Percentiles rank a stretch among this genome's conserved stretches.
Evolutionary conservation across 2,113 vertebrate genomes (phyloP).

Genomic region (Indicator maculatus): DNA sequence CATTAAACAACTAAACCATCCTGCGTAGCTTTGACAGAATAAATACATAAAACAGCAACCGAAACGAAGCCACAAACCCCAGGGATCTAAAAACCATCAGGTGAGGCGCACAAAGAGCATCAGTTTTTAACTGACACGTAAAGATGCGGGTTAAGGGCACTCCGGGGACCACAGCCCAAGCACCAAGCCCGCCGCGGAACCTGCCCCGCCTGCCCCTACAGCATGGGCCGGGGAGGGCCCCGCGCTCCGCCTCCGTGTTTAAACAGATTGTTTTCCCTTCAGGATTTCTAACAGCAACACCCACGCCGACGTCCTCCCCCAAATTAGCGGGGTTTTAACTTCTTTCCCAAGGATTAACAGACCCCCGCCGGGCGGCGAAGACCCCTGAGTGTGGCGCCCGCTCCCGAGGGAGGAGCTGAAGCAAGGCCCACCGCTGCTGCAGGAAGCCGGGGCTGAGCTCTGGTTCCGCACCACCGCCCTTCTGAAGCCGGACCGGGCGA

Average conservation of each 20-base stretch:
- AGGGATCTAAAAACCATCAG: fast-evolving
- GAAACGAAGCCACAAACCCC: fast-evolving
- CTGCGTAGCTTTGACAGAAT: fast-evolving
- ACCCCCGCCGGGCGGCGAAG: no score
- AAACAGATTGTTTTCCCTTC: no score
- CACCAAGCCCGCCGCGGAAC: neutral
- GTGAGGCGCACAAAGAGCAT: fast-evolving
- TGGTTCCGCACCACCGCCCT: neutral
- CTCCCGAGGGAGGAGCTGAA: neutral
- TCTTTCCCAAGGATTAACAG: neutral
- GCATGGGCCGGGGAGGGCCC: neutral
- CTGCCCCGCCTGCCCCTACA: neutral
- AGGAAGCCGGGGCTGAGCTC: neutral
- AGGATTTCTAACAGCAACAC: neutral
- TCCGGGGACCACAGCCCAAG: fast-evolving
- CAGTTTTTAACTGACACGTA: fast-evolving
- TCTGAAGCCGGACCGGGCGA: neutral
- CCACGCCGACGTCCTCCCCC: no score
- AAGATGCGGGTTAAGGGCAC: fast-evolving
- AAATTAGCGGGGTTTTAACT: neutral
- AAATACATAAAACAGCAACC: fast-evolving
- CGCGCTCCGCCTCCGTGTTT: neutral
- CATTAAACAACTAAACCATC: fast-evolving
- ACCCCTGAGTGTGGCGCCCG: neutral
- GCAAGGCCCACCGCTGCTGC: neutral